phyloP scores from a whole-genome alignment of 2,797 vertebrate species.

The Bucorvus abyssinicus region DNA sequence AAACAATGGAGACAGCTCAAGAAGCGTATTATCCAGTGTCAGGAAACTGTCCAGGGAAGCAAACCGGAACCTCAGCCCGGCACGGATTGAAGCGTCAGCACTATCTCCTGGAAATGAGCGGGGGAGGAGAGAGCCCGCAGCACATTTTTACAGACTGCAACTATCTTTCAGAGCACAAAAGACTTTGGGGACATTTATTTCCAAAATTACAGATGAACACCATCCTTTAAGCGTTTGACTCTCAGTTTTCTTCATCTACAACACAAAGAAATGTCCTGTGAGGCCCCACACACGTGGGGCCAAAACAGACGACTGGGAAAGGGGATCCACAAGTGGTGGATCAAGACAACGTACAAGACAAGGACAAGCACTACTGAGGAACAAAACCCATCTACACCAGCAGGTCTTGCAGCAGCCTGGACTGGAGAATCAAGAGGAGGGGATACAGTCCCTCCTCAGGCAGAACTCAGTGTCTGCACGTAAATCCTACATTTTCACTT shows the following conservation, averaged over 20 bases:
- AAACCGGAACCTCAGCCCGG: slow-evolving; percentile 53
- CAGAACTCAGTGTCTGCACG: not conserved
- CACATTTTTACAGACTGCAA: not conserved
- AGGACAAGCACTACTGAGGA: not conserved
- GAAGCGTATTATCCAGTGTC: slow-evolving; percentile 63
- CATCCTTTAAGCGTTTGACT: not conserved
- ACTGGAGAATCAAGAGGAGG: not conserved
- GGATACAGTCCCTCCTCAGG: not conserved
- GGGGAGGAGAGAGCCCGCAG: slow-evolving; percentile 29
- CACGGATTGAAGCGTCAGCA: slow-evolving; percentile 63
- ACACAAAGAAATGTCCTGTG: not conserved
- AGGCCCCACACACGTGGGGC: not conserved
- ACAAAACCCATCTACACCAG: not conserved
- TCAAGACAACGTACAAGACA: not conserved
- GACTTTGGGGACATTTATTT: slow-evolving; percentile 10
- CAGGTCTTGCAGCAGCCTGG: not conserved
- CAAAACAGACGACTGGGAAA: accelerated
- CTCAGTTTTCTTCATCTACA: not conserved
- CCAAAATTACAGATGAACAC: slow-evolving; percentile 29
- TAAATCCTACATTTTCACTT: not conserved
- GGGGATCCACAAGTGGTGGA: not conserved
- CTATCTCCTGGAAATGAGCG: slow-evolving; percentile 37
- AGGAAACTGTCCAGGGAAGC: slow-evolving; percentile 71
- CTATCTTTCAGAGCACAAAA: slow-evolving; percentile 12
- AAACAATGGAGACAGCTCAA: slow-evolving; percentile 68